phyloP scores from a whole-genome alignment of 2,888 invertebrate species.

The Oscheius onirici region DNA sequence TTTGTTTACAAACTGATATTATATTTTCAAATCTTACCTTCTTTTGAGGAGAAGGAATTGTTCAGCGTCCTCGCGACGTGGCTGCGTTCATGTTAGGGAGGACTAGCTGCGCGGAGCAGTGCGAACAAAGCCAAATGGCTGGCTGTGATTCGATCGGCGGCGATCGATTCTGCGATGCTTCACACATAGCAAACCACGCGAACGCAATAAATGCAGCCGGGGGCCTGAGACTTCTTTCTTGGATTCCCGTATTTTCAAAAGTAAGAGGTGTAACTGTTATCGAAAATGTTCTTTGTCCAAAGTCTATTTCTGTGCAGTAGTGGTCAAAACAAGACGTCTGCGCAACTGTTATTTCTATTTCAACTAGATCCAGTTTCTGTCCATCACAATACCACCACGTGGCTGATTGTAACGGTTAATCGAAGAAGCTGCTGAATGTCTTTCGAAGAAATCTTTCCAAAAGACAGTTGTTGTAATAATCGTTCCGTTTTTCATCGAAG shows the following conservation, averaged over 20 bases:
- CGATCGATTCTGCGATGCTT: conserved; percentile 20
- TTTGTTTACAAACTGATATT: too few relatives aligned
- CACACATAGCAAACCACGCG: neutral
- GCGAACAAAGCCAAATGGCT: neutral
- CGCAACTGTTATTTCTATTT: neutral
- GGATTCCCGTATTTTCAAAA: too few relatives aligned
- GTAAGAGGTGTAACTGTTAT: too few relatives aligned
- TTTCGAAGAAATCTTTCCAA: too few relatives aligned
- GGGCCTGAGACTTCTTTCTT: too few relatives aligned
- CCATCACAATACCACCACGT: neutral
- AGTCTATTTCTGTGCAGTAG: neutral
- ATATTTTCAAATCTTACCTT: too few relatives aligned
- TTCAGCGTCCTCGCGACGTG: conserved; percentile 16
- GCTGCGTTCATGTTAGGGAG: conserved; percentile 1
- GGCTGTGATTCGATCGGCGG: conserved; percentile 21
- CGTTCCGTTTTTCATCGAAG: neutral
- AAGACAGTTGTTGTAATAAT: neutral
- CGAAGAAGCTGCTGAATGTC: too few relatives aligned
- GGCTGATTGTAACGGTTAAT: neutral
- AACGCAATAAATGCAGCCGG: too few relatives aligned
- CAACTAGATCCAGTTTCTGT: too few relatives aligned
- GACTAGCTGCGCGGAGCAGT: neutral
- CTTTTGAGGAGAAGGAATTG: neutral
- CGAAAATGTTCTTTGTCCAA: neutral
- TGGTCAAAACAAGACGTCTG: neutral